Conservation (phyloP, 2,797 vertebrate genomes). For the Sebastes glaucus region DNA sequence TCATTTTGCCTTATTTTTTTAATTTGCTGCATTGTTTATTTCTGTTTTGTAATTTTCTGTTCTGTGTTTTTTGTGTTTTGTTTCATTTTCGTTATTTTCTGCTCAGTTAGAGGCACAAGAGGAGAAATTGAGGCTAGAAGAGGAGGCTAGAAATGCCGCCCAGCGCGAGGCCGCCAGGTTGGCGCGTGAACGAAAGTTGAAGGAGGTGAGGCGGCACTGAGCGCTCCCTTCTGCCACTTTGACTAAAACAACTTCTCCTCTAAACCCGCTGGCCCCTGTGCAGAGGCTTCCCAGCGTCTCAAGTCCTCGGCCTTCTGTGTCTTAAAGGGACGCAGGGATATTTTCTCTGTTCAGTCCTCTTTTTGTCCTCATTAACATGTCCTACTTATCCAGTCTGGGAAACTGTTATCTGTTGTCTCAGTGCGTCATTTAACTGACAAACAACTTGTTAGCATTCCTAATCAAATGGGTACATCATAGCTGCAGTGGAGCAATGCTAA, state of each 20-base stretch:
- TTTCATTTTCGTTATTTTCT: conserved; percentile 90
- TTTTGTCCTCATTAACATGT: conserved; percentile 8
- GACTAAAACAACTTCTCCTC: conserved; percentile 53
- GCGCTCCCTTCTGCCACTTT: conserved; percentile 68
- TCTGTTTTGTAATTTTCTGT: conserved; percentile 73
- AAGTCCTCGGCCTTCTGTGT: background rate
- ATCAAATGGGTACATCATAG: background rate
- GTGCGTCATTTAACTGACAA: background rate
- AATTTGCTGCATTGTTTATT: conserved; percentile 68
- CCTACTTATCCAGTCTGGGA: background rate
- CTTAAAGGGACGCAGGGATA: background rate
- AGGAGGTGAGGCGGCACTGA: conserved; percentile 95
- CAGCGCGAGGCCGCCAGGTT: conserved; percentile 96
- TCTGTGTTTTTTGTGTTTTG: conserved; percentile 67
- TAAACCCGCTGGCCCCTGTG: conserved; percentile 17
- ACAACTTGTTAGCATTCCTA: background rate
- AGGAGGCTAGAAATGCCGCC: conserved; percentile 95
- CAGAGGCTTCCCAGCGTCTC: conserved; percentile 19
- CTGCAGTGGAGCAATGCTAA: background rate
- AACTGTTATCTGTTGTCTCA: background rate
- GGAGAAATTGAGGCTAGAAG: conserved; percentile 99
- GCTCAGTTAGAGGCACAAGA: conserved; percentile 99
- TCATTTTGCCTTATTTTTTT: conserved; percentile 68
- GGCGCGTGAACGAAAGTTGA: conserved; percentile 92
- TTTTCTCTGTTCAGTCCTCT: background rate